These are phyloP conservation scores for Drosophila ambigua DNA, from an alignment of 1,140 invertebrate genomes.

Conservation along the genomic window DNA sequence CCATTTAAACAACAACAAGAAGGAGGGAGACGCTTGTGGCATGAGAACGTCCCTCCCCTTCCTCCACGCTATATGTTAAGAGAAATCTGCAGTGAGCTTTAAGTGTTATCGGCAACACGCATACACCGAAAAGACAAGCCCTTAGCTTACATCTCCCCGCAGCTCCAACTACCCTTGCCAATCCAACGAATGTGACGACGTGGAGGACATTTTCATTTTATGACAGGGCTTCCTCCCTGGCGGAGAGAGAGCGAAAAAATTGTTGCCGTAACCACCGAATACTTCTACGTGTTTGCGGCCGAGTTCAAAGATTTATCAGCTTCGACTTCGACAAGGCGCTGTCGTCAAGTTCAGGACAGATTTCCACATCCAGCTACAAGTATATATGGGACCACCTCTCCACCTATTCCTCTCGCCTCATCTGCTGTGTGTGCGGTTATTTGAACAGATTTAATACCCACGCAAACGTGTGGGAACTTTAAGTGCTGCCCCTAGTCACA, in stretches of 20 bases:
- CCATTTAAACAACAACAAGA: conserved; percentile 52
- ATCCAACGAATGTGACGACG: conserved; percentile 67
- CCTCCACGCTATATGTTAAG: conserved; percentile 75
- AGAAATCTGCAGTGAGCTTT: conserved; percentile 81
- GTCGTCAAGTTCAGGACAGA: conserved; percentile 55
- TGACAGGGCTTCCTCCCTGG: conserved; percentile 62
- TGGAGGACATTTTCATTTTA: conserved; percentile 81
- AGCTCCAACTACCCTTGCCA: conserved; percentile 25
- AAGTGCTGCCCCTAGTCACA: conserved; percentile 76
- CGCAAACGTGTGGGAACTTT: conserved; percentile 71
- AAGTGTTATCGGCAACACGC: conserved; percentile 79
- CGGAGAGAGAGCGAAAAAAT: conserved; percentile 49
- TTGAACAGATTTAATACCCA: conserved; percentile 80
- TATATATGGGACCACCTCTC: not conserved
- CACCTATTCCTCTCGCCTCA: conserved; percentile 18
- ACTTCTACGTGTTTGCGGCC: conserved; percentile 80
- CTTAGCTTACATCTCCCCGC: not conserved
- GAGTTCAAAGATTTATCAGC: conserved; percentile 82
- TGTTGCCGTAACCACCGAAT: conserved; percentile 78
- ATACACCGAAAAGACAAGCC: conserved; percentile 54
- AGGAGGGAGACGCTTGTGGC: not conserved
- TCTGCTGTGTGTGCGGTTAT: conserved; percentile 63
- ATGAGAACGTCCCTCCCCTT: conserved; percentile 21
- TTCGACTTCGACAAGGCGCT: conserved; percentile 78
- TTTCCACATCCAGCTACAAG: conserved; percentile 1